Conservation (phyloP, 2,888 invertebrate genomes). For the Diarsia rubi region DNA sequence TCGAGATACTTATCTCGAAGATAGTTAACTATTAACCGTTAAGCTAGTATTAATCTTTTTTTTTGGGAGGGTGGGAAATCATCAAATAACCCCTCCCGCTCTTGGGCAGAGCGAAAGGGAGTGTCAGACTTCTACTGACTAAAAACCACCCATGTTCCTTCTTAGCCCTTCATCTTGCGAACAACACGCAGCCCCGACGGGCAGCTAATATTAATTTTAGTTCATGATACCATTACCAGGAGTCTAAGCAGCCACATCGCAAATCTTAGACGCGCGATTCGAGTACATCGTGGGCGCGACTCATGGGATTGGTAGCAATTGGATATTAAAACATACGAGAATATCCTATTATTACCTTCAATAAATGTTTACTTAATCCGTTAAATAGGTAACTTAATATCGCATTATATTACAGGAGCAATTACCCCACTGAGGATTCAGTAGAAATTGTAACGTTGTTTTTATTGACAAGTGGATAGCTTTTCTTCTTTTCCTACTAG, state of each 20-base stretch:
- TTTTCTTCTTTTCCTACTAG: neutral
- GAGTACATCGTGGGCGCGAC: constrained; percentile 29
- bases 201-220: neutral
- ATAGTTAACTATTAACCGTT: too few species aligned
- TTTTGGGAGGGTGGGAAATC: too few species aligned
- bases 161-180: too few species aligned
- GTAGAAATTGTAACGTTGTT: neutral
- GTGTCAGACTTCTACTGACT: too few species aligned
- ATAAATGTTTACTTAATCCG: constrained; percentile 38
- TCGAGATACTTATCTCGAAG: too few species aligned
- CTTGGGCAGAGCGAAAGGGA: too few species aligned
- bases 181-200: too few species aligned
- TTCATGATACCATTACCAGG: constrained; percentile 16
- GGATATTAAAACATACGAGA: constrained; percentile 32
- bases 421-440: constrained; percentile 1
- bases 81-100: too few species aligned
- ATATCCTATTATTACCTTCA: constrained; percentile 40
- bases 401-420: constrained; percentile 21
- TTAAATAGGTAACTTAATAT: constrained; percentile 28
- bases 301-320: constrained; percentile 46
- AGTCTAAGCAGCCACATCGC: constrained; percentile 20
- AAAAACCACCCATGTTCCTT: too few species aligned
- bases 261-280: constrained; percentile 17
- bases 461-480: neutral
- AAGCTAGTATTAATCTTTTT: too few species aligned